A percentile compares a stretch with the other conserved stretches of the same genome.
These are phyloP conservation scores for Acleris sparsana DNA, from an alignment of 2,888 invertebrate genomes.

Conservation along the genomic window DNA sequence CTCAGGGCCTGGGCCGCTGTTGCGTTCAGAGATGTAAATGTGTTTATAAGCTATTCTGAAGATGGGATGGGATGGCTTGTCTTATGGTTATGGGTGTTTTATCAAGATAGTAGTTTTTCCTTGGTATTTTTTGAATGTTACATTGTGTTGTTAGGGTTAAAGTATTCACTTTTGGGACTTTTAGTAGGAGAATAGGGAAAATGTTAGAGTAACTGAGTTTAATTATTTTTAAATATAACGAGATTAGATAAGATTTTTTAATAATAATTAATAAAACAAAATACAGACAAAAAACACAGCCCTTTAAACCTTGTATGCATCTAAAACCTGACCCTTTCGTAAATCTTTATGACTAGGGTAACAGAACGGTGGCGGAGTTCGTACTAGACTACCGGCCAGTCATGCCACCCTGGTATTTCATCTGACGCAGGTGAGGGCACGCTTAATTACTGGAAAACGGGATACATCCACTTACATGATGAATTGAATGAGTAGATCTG, in stretches of 20 bases:
- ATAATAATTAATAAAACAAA: no score
- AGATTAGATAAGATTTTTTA: no score
- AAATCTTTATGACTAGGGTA: not conserved
- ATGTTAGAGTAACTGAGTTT: no score
- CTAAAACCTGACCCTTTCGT: not conserved
- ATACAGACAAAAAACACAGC: not conserved
- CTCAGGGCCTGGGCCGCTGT: slow-evolving; percentile 35
- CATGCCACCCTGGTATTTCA: slow-evolving; percentile 3
- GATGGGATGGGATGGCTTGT: slow-evolving; percentile 8
- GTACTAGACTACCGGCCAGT: not conserved
- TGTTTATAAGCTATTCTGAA: slow-evolving; percentile 29
- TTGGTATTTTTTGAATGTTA: no score
- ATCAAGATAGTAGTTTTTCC: slow-evolving; percentile 13
- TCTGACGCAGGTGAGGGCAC: not conserved
- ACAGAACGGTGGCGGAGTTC: not conserved
- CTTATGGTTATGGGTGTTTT: slow-evolving; percentile 15
- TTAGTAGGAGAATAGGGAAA: no score
- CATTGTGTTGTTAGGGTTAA: no score
- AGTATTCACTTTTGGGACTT: no score
- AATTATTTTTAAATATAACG: no score
- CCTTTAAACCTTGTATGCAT: not conserved
- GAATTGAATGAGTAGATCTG: not conserved
- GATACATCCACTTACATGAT: not conserved
- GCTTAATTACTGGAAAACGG: not conserved
- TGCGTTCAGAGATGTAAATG: slow-evolving; percentile 31